phyloP scores from a whole-genome alignment of 2,888 invertebrate species.

The Drosophila dives region DNA sequence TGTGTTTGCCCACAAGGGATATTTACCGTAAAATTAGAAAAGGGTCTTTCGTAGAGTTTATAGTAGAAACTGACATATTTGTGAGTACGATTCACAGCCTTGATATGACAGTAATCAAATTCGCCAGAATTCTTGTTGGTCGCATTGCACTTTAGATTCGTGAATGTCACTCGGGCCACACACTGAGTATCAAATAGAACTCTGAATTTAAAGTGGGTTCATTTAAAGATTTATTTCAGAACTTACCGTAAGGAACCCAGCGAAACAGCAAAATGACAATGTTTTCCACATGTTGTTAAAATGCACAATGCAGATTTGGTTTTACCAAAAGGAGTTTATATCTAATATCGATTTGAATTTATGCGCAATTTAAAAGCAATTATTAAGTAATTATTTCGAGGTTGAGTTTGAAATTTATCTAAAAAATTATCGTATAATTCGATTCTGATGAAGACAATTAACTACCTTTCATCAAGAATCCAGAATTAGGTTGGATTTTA shows the following conservation, averaged over 20 bases:
- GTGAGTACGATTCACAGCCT: slow-evolving; percentile 6
- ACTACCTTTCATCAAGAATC: neutral
- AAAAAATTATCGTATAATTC: too few relatives aligned
- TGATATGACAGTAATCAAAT: neutral
- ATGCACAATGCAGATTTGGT: too few relatives aligned
- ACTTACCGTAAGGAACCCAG: neutral
- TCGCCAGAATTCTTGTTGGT: rapidly evolving
- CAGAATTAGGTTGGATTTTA: too few relatives aligned
- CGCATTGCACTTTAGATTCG: neutral
- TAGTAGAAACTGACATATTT: neutral
- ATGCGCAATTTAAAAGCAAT: slow-evolving; percentile 12
- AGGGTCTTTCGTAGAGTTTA: neutral
- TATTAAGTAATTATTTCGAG: too few relatives aligned
- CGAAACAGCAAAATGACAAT: neutral
- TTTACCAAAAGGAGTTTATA: too few relatives aligned
- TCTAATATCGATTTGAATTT: too few relatives aligned
- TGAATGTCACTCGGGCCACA: neutral
- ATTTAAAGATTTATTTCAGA: too few relatives aligned
- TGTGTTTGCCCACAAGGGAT: neutral
- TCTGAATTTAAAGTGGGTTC: neutral
- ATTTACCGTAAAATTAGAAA: neutral
- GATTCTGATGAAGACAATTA: neutral
- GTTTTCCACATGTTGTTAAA: neutral
- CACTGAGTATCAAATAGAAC: neutral
- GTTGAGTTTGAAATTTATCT: too few relatives aligned